Percentiles rank a stretch among this genome's conserved stretches.
Evolutionary conservation across 2,797 vertebrate genomes (phyloP).

Genomic region (Triplophysa yarkandensis): DNA sequence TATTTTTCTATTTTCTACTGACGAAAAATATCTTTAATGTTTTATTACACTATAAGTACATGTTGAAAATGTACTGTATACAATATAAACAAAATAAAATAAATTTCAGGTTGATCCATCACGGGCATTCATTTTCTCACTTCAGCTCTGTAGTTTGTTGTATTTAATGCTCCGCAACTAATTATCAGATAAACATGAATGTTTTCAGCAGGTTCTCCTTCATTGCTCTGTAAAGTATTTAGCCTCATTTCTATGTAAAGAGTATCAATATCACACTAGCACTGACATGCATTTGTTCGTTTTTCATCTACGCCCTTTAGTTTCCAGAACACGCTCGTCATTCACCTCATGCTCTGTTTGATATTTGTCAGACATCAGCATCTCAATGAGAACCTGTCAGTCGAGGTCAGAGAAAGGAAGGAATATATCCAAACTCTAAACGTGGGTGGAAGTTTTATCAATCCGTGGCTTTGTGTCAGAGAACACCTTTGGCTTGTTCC

Average conservation of each 20-base stretch:
- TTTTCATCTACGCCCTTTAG: constrained; percentile 52
- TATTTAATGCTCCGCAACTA: background rate
- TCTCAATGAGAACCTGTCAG: constrained; percentile 60
- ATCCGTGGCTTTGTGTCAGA: constrained; percentile 15
- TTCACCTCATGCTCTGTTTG: constrained; percentile 56
- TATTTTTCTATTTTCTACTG: too few species aligned
- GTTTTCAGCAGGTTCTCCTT: background rate
- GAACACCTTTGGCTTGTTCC: constrained; percentile 26
- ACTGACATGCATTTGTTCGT: constrained; percentile 16
- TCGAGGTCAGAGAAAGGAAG: constrained; percentile 49
- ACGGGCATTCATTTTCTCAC: background rate
- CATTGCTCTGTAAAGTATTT: constrained; percentile 15
- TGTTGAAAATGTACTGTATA: too few species aligned
- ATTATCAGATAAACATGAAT: background rate
- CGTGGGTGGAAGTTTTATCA: constrained; percentile 55
- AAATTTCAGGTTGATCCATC: background rate
- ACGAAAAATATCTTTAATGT: too few species aligned
- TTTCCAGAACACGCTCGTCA: constrained; percentile 52
- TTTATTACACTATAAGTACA: too few species aligned
- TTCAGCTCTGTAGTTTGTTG: background rate
- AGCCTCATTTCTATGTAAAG: constrained; percentile 46
- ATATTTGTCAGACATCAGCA: constrained; percentile 62
- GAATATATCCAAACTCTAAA: constrained; percentile 53
- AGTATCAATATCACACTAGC: constrained; percentile 30
- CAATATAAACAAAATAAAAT: background rate